Conservation (phyloP, 2,888 invertebrate genomes). For the Petrolisthes manimaculis region DNA sequence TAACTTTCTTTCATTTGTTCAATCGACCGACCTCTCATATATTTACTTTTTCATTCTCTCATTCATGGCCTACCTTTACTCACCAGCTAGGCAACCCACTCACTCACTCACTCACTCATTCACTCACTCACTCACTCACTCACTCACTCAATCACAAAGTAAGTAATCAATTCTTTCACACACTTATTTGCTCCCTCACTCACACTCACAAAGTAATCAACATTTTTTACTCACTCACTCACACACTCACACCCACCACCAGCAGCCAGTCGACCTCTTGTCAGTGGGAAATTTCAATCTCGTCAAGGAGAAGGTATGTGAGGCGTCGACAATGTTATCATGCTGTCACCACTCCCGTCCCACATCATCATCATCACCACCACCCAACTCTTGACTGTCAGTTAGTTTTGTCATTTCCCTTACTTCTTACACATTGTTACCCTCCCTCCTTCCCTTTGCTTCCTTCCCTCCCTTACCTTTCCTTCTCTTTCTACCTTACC, state of each 20-base stretch:
- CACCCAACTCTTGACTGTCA: too few relatives aligned
- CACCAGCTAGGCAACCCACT: not conserved
- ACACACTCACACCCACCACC: not conserved
- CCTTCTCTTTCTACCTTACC: not conserved
- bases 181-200: not conserved
- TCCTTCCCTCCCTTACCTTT: not conserved
- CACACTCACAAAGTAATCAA: too few relatives aligned
- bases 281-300: not conserved
- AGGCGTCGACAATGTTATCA: not conserved
- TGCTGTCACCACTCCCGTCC: too few relatives aligned
- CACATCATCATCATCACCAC: too few relatives aligned
- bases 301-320: not conserved
- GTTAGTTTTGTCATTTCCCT: too few relatives aligned
- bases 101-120: constrained; percentile 13
- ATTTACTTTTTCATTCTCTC: not conserved
- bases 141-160: too few relatives aligned
- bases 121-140: not conserved
- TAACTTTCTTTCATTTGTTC: not conserved
- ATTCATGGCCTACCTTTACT: not conserved
- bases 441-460: not conserved
- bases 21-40: constrained; percentile 5
- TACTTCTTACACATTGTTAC: not conserved
- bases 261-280: too few relatives aligned
- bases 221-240: not conserved
- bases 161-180: not conserved